Evolutionary conservation across 2,113 vertebrate genomes (phyloP).

Genomic region (Arothron firmamentum): DNA sequence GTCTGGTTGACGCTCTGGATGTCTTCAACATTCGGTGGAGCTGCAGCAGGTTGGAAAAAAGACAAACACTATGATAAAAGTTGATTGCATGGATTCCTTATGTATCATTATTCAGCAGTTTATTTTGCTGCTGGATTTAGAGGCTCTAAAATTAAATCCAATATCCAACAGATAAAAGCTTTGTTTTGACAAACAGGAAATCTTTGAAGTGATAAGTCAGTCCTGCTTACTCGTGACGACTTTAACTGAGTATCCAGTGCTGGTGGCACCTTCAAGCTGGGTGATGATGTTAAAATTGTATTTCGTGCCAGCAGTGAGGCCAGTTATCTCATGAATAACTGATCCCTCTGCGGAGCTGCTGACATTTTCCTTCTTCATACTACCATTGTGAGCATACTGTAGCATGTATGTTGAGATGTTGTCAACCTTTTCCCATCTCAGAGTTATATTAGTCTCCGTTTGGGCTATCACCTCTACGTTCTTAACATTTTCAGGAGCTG

Average conservation of each 20-base stretch:
- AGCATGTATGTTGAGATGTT: conserved; percentile 5
- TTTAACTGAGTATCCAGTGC: neutral
- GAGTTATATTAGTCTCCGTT: conserved; percentile 31
- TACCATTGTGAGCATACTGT: neutral
- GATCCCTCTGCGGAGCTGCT: rapidly evolving
- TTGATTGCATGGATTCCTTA: no score
- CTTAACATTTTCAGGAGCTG: conserved; percentile 4
- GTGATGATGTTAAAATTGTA: conserved; percentile 41
- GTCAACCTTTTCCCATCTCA: conserved; percentile 31
- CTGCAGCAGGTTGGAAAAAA: neutral
- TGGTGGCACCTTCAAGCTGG: neutral
- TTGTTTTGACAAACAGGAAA: neutral
- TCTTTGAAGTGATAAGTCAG: neutral
- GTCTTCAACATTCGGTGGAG: neutral
- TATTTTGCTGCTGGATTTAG: no score
- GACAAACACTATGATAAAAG: no score
- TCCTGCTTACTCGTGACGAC: conserved; percentile 20
- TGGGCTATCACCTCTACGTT: neutral
- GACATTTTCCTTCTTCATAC: neutral
- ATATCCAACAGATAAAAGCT: neutral
- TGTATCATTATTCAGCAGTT: no score
- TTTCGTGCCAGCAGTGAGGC: conserved; percentile 15
- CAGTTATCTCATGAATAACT: neutral
- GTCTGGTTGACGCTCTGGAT: neutral
- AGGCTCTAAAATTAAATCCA: neutral